Evolutionary conservation across 1,140 invertebrate species (phyloP).

Genomic region (Hypsibius dujardini): DNA sequence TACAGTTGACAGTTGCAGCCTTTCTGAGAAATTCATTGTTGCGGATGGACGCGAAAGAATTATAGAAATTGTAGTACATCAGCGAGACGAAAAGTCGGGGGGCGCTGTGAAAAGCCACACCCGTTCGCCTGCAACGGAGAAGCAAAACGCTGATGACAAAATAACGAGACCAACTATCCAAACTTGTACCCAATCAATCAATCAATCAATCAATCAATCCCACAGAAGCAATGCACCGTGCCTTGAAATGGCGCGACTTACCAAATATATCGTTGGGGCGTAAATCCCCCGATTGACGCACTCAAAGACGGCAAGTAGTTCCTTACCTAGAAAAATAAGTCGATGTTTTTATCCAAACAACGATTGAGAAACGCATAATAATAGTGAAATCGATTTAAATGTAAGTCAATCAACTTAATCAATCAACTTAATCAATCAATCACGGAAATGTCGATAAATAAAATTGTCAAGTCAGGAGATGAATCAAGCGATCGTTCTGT

Average conservation of each 20-base stretch:
- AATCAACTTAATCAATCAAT: no score
- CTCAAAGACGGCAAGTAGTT: slow-evolving; percentile 85
- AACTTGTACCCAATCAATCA: no score
- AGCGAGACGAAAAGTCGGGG: slow-evolving; percentile 50
- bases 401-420: no score
- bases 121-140: slow-evolving; percentile 42
- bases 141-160: not conserved
- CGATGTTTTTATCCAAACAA: no score
- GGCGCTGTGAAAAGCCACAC: slow-evolving; percentile 60
- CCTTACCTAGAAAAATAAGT: slow-evolving; percentile 41
- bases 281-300: slow-evolving; percentile 73
- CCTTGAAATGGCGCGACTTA: not conserved
- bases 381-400: no score
- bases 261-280: slow-evolving; percentile 70
- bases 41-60: slow-evolving; percentile 35
- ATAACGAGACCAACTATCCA: not conserved
- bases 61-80: slow-evolving; percentile 49
- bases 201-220: no score
- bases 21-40: slow-evolving; percentile 37
- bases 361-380: no score
- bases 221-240: not conserved
- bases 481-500: no score
- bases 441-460: no score
- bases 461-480: no score
- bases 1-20: slow-evolving; percentile 46